These are phyloP conservation scores for Euphydryas editha DNA, from an alignment of 2,888 invertebrate species.

Conservation along the genomic window DNA sequence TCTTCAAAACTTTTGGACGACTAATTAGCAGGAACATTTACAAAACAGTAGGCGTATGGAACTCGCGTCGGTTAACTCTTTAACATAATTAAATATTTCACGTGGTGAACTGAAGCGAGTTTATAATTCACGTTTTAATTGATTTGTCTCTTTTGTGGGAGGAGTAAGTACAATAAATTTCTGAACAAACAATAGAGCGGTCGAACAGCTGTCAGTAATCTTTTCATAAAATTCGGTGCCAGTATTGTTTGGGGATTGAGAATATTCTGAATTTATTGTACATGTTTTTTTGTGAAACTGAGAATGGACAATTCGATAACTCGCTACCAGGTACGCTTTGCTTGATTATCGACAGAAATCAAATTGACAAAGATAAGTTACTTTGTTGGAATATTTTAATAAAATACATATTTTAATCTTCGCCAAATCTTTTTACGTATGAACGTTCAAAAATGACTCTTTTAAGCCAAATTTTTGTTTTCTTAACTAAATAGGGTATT, in stretches of 20 bases:
- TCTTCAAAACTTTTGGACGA: neutral
- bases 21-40: conserved; percentile 9
- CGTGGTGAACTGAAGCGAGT: neutral
- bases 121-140: conserved; percentile 22
- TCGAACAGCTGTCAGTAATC: conserved; percentile 16
- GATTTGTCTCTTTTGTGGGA: conserved; percentile 13
- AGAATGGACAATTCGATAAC: neutral
- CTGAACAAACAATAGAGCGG: conserved; percentile 14
- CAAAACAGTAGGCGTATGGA: neutral
- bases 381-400: too few species aligned
- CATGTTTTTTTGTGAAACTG: neutral
- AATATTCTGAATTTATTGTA: neutral
- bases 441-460: too few species aligned
- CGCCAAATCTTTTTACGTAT: too few species aligned
- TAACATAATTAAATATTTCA: conserved; percentile 8
- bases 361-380: too few species aligned
- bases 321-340: neutral
- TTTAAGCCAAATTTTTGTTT: too few species aligned
- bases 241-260: neutral
- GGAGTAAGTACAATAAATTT: conserved; percentile 14
- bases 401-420: too few species aligned
- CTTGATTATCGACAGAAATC: too few species aligned
- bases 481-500: too few species aligned
- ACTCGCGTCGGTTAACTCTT: neutral
- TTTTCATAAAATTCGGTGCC: conserved; percentile 20